A percentile compares a stretch with the other conserved stretches of the same genome.
Conservation (phyloP, 1,140 invertebrate species). For the Neodiprion pinetum region DNA sequence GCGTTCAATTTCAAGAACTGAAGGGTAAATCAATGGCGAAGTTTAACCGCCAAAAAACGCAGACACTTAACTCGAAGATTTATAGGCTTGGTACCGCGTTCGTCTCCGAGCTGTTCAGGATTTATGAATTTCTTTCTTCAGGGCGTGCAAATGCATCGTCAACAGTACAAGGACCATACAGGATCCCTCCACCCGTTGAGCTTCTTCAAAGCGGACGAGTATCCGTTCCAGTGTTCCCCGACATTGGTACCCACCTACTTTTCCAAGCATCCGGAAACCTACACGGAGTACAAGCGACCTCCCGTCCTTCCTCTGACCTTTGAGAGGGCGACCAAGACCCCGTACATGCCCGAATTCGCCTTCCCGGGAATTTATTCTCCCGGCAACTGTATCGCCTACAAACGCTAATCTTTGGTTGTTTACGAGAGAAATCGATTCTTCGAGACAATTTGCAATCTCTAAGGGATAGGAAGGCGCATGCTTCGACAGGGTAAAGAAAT, state of each 20-base stretch:
- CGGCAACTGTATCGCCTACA: conserved; percentile 38
- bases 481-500: too few relatives aligned
- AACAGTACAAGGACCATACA: conserved; percentile 65
- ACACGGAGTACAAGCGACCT: conserved; percentile 65
- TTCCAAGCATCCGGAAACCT: conserved; percentile 59
- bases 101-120: too few relatives aligned
- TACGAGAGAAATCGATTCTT: not conserved
- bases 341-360: conserved; percentile 60
- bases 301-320: conserved; percentile 59
- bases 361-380: conserved; percentile 53
- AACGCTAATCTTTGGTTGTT: conserved; percentile 26
- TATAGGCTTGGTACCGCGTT: too few relatives aligned
- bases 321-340: conserved; percentile 57
- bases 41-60: too few relatives aligned
- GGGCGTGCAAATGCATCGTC: conserved; percentile 64
- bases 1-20: conserved; percentile 59
- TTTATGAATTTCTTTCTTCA: conserved; percentile 29
- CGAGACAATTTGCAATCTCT: too few relatives aligned
- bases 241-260: conserved; percentile 46
- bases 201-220: conserved; percentile 62
- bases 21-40: conserved; percentile 58
- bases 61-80: too few relatives aligned
- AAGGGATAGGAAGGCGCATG: too few relatives aligned
- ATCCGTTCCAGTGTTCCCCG: conserved; percentile 60
- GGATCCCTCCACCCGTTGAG: conserved; percentile 60